A percentile compares a stretch with the other conserved stretches of the same genome.
phyloP scores from a whole-genome alignment of 2,888 invertebrate species.

The Leucozona laternaria region DNA sequence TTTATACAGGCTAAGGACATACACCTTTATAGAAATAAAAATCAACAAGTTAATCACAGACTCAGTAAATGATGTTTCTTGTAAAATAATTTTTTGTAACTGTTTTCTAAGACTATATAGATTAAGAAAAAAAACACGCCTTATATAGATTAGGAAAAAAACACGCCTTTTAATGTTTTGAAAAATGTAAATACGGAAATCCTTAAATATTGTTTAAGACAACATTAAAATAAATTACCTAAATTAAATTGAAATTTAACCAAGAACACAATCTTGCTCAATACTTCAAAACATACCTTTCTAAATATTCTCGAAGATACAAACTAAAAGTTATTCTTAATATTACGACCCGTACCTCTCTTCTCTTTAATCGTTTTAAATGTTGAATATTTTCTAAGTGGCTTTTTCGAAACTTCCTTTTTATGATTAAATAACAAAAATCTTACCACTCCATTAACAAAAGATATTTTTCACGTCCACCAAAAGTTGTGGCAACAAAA shows the following conservation, averaged over 20 bases:
- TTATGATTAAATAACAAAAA: background rate
- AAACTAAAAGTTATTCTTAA: background rate
- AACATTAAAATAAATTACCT: background rate
- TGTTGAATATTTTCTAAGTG: background rate
- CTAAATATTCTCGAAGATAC: background rate
- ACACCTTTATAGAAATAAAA: too few relatives aligned
- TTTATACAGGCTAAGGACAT: too few relatives aligned
- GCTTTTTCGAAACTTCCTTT: background rate
- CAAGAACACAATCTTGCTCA: background rate
- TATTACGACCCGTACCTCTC: too few relatives aligned
- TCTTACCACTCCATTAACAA: background rate
- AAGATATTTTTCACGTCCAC: background rate
- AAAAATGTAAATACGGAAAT: too few relatives aligned
- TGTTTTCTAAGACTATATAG: too few relatives aligned
- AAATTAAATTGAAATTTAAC: background rate
- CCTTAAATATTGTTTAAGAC: background rate
- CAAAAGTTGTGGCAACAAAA: background rate
- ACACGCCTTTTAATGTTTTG: too few relatives aligned
- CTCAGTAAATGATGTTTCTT: too few relatives aligned
- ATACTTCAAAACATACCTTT: background rate
- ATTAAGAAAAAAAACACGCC: too few relatives aligned
- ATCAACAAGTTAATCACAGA: too few relatives aligned
- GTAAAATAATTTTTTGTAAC: too few relatives aligned
- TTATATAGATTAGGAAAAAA: too few relatives aligned
- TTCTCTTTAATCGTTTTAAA: conserved; percentile 1